These are phyloP conservation scores for Spialia ferax DNA, from an alignment of 2,888 invertebrate genomes.

Conservation along the genomic window DNA sequence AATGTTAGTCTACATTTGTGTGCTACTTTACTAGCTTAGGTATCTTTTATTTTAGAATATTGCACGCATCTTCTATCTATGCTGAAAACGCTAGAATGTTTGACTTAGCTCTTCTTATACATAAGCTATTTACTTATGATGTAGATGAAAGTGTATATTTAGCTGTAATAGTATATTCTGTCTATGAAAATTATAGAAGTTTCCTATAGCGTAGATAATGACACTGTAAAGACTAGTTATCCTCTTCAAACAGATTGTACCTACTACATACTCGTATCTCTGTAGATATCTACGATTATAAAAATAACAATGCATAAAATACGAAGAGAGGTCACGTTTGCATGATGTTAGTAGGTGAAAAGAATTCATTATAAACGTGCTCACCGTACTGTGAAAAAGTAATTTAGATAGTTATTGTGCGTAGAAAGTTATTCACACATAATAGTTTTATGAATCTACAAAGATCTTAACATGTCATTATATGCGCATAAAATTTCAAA, in stretches of 20 bases:
- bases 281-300: slow-evolving; percentile 12
- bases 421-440: slow-evolving; percentile 20
- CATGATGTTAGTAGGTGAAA: slow-evolving; percentile 24
- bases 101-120: slow-evolving; percentile 22
- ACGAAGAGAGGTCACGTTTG: slow-evolving; percentile 20
- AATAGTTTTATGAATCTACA: slow-evolving; percentile 9
- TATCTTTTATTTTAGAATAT: slow-evolving; percentile 25
- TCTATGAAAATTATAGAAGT: slow-evolving; percentile 1
- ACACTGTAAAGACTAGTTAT: slow-evolving; percentile 18
- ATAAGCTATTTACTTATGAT: slow-evolving; percentile 6
- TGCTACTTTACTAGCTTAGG: not conserved
- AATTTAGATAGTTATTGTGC: slow-evolving; percentile 11
- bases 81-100: slow-evolving; percentile 21
- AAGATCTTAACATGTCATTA: slow-evolving; percentile 31
- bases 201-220: slow-evolving; percentile 28
- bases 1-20: not conserved
- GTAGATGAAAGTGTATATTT: slow-evolving; percentile 28
- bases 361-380: not conserved
- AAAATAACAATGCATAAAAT: slow-evolving; percentile 17
- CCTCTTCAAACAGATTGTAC: not conserved
- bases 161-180: not conserved
- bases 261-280: slow-evolving; percentile 12
- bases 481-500: slow-evolving; percentile 10
- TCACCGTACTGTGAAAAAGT: slow-evolving; percentile 19
- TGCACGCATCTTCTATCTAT: slow-evolving; percentile 45